Base-by-base conservation (phyloP, 2,113 vertebrate genomes). In the Chionomys nivalis region DNA sequence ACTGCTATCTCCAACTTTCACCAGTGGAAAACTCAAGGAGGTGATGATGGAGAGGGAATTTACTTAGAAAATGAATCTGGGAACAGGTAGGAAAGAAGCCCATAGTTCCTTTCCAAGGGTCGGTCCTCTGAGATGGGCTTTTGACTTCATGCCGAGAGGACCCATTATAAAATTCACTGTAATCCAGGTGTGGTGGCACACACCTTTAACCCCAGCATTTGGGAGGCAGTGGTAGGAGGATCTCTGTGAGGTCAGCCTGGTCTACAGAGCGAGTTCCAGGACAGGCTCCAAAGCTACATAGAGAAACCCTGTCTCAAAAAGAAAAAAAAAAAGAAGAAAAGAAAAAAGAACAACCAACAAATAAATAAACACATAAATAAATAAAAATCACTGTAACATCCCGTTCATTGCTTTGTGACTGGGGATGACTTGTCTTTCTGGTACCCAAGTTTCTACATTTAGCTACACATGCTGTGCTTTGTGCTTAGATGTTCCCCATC, bases 401-500 rank as follows among this genome's bases (percentile, higher is more conserved):
- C 52, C 21, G 26, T 13, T 44, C 14, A 39, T 44, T 16, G 24
- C 26, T 42, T 21, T 8, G 17, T 65, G 58, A 5, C 24, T 63
- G 36, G 31, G 26, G 86, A 79, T 90, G 55, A 1, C 23, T 16
- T 1, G 10, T 65, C 0, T 17, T 75, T 31, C 17, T 70, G 47
- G 52, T 3, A 70, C 3, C 91, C 42, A 28, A 66, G 10, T 81
- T 8, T 90, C n/a, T 1, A 4, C 1, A 13, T 82, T 86, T 93
- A 91, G 42, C 17, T 61, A 31, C 1, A 36, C 58, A 85, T 44
- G 36, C 24, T 97, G 98, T 94, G 63, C 28, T 97, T 98, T 94
- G 63, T 33, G 95, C 97, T 97, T 97, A 99, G 99, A 99, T 99
- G 98, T 98, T 99, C 58, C 97, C 81, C 19, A 98, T 99, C 61